Evolutionary conservation across 2,797 vertebrate genomes (phyloP), one percentile per base, ranked within the genome.

Genomic region (Hydrophis major): DNA sequence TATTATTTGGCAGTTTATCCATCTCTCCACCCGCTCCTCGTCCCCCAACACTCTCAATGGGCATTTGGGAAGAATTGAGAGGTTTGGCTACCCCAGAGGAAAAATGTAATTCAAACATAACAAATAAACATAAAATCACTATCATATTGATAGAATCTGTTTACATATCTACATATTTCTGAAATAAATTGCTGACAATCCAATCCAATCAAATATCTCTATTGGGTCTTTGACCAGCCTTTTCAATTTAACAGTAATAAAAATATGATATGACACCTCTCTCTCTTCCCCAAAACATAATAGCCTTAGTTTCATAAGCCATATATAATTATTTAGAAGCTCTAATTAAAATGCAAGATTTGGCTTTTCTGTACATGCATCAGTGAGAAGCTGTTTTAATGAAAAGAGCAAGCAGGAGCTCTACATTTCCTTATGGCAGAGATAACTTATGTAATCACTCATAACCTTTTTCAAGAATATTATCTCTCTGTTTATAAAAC

Each of bases 401-500:
- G 97, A 98, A 98, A 98, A 98, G 97, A 98, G 98, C 98, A 98
- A 98, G 96, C 92, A 95, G 95, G 96, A 97, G 97, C 96, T 97
- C 96, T 97, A 97, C 96, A 98, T 97, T 98, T 98, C 97, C 96
- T 97, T 97, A 97, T 97, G 96, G 97, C 96, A 96, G 97, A 97
- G 98, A 98, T 98, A 98, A 98, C 97, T 98, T 98, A 96, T 90
- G 95, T 97, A 98, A 98, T 98, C 97, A 97, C 94, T 66, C 94
- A 93, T 98, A 98, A 98, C 98, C 98, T 98, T 98, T 98, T 96
- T 97, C 96, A 96, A 97, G 97, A 98, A 98, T 98, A 98, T 98
- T 98, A 98, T 98, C 98, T 97, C 97, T 93, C 97, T 97, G 89
- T 97, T 98, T 98, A 97, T 98, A 98, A 98, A 98, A 98, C 98